These are phyloP conservation scores for Aethes cnicana DNA, from an alignment of 2,888 invertebrate genomes.

Conservation along the genomic window DNA sequence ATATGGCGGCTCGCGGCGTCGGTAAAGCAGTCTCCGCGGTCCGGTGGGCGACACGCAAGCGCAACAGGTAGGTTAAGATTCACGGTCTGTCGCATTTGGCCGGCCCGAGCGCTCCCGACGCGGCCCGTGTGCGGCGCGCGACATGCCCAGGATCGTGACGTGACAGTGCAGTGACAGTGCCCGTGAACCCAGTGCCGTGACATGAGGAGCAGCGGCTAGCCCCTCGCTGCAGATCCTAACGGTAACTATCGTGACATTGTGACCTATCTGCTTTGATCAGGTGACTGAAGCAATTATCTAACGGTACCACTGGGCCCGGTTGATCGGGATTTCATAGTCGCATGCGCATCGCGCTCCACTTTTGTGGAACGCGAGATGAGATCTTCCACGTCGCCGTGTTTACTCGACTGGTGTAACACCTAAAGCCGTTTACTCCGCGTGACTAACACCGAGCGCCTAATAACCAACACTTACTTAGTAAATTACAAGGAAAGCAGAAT, in stretches of 20 bases:
- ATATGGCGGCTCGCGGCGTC: slow-evolving; percentile 61
- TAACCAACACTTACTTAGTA: slow-evolving; percentile 24
- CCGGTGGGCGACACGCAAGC: slow-evolving; percentile 77
- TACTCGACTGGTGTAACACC: slow-evolving; percentile 74
- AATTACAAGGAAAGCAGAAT: slow-evolving; percentile 46
- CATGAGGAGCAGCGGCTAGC: slow-evolving; percentile 63
- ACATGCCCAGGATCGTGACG: slow-evolving; percentile 69
- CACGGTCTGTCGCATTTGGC: slow-evolving; percentile 78
- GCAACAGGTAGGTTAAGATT: slow-evolving; percentile 80
- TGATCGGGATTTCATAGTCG: slow-evolving; percentile 38
- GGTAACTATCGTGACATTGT: slow-evolving; percentile 73
- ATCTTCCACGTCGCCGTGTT: slow-evolving; percentile 74
- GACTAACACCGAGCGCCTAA: slow-evolving; percentile 19
- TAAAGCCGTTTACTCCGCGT: slow-evolving; percentile 16
- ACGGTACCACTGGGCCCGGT: slow-evolving; percentile 35
- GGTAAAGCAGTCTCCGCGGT: slow-evolving; percentile 65
- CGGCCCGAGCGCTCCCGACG: slow-evolving; percentile 70
- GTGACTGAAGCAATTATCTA: slow-evolving; percentile 47
- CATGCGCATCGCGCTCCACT: slow-evolving; percentile 49
- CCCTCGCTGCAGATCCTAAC: slow-evolving; percentile 72
- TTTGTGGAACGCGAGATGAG: slow-evolving; percentile 44
- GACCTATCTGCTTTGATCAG: slow-evolving; percentile 72
- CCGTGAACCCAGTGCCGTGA: slow-evolving; percentile 51
- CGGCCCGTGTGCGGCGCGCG: slow-evolving; percentile 55
- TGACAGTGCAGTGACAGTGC: slow-evolving; percentile 72